Evolutionary conservation across 2,797 vertebrate species (phyloP).

Genomic region (Hemibagrus guttatus): DNA sequence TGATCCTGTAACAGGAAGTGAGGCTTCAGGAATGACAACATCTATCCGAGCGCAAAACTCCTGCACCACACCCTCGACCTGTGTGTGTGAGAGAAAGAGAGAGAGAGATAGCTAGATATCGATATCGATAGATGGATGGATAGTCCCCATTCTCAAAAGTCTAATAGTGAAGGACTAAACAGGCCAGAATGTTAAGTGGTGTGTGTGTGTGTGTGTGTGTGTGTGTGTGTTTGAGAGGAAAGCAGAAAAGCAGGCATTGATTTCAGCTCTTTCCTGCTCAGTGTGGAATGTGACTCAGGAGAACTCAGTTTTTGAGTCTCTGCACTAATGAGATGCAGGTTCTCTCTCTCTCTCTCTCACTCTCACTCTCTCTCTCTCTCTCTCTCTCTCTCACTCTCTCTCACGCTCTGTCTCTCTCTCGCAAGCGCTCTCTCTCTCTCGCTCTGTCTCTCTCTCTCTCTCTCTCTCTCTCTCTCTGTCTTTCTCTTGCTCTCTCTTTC

Average conservation of each 20-base stretch:
- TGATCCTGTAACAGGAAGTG: slow-evolving; percentile 6
- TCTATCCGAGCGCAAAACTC: neutral
- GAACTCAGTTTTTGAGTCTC: slow-evolving; percentile 32
- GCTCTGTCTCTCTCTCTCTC: too few species aligned
- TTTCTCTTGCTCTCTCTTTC: too few species aligned
- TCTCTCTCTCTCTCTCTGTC: too few species aligned
- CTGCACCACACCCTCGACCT: neutral
- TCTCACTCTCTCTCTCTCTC: slow-evolving; percentile 60
- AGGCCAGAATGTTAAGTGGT: slow-evolving; percentile 7
- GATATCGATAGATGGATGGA: neutral
- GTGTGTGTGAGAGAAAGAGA: neutral
- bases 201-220: slow-evolving; percentile 12
- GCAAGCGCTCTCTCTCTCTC: slow-evolving; percentile 61
- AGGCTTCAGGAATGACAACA: neutral
- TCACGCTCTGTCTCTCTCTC: slow-evolving; percentile 59
- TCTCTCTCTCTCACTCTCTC: neutral
- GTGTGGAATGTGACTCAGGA: slow-evolving; percentile 42
- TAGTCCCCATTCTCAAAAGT: neutral
- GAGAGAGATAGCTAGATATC: too few species aligned
- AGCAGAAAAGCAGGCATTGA: slow-evolving; percentile 45
- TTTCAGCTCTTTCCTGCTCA: slow-evolving; percentile 42
- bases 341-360: slow-evolving; percentile 49
- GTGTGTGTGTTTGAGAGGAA: neutral
- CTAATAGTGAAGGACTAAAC: neutral
- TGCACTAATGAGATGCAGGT: slow-evolving; percentile 43